Evolutionary conservation across 1,140 invertebrate species (phyloP), one percentile per base, ranked within the genome.

Genomic region (Elysia chlorotica): DNA sequence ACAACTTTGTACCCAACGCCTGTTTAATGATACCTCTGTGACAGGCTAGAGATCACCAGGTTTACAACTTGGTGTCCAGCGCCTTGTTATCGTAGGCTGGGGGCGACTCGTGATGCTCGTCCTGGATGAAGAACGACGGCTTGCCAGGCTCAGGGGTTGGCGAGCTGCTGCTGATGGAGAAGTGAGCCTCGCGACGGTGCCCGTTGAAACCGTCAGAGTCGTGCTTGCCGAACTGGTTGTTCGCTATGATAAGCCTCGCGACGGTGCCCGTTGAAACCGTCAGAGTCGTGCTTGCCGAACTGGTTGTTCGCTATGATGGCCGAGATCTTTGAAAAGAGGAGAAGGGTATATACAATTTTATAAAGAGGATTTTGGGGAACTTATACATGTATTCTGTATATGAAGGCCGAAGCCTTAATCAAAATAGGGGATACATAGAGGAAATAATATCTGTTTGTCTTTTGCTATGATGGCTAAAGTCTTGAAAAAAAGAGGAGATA

Each of bases 61-160:
- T 19, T 62, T 35, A 75, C 28, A 75, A 69, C 25, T 71, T 75
- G 14, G 74, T 73, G 48, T 76, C 74, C 53, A 76, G 73, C 17
- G 63, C 74, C 38, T 68, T 73, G 69, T 76, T 76, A 48, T 69
- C 66, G 57, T 73, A 71, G 36, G 61, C 67, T 36, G 66, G 61
- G 48, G 66, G 73, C 41, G 25, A 53, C 59, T 71, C 54, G 28
- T 71, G 35, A n/a, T 65, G 66, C 21, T 76, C 75, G 37, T 73
- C 75, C 37, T 70, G 41, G 6, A 76, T 30, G 63, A 66, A 76
- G 75, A 76, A 76, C 35, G 67, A 65, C 0, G 75, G 66, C 54
- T 76, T 76, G 19, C 62, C 67, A 0, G 56, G 30, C 4, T 2
- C 30, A n/a, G 21, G 31, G 35, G 19, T 38, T 23, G 41, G 21